Evolutionary conservation across 2,888 invertebrate genomes (phyloP).

Genomic region (Linnaemya vulpina): DNA sequence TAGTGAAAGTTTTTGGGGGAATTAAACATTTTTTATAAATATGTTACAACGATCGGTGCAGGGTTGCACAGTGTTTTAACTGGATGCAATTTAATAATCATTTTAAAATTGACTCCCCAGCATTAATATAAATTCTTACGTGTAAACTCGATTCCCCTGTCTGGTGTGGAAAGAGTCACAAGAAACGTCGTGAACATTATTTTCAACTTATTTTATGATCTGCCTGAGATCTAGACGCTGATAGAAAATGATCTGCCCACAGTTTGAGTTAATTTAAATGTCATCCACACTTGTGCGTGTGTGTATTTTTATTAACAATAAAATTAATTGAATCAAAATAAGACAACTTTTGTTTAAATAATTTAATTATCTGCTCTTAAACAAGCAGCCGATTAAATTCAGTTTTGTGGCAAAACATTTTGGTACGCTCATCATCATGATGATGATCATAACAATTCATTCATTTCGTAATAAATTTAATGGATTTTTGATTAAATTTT

Average conservation of each 20-base stretch:
- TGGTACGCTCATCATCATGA: neutral
- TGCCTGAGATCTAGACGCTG: too few relatives aligned
- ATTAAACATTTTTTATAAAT: neutral
- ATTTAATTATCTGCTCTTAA: too few relatives aligned
- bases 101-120: too few relatives aligned
- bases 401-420: neutral
- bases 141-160: too few relatives aligned
- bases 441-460: neutral
- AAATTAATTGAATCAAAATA: neutral
- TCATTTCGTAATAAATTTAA: neutral
- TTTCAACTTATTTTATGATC: too few relatives aligned
- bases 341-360: too few relatives aligned
- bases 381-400: neutral
- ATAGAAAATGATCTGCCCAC: neutral
- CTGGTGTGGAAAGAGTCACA: too few relatives aligned
- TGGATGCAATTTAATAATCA: too few relatives aligned
- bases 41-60: neutral
- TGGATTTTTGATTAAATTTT: neutral
- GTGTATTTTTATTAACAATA: neutral
- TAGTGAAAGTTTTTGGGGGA: constrained; percentile 43
- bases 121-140: too few relatives aligned
- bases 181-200: too few relatives aligned
- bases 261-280: neutral
- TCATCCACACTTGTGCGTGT: too few relatives aligned
- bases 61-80: too few relatives aligned